Percentiles rank a stretch among this genome's conserved stretches.
phyloP scores from a whole-genome alignment of 2,113 vertebrate species.

The Tiliqua scincoides region DNA sequence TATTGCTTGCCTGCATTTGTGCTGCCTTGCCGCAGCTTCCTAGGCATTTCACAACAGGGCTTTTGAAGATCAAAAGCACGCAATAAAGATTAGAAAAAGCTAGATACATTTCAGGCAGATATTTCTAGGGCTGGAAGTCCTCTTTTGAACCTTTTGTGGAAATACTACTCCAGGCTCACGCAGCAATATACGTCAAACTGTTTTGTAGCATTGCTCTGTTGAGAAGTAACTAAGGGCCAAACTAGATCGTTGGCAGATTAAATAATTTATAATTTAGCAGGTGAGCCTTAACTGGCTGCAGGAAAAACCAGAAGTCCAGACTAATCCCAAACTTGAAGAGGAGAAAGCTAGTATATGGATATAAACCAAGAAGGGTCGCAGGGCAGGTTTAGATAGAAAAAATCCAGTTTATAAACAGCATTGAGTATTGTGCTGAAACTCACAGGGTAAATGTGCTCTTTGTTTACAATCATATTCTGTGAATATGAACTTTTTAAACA shows the following conservation, averaged over 20 bases:
- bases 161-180: not conserved
- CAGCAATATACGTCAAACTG: constrained; percentile 15
- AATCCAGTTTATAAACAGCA: too few species aligned
- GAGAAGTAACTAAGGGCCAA: not conserved
- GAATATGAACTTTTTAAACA: not conserved
- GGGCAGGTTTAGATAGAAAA: too few species aligned
- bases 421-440: not conserved
- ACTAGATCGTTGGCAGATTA: not conserved
- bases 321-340: too few species aligned
- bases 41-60: constrained; percentile 69
- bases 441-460: not conserved
- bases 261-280: too few species aligned
- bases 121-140: constrained; percentile 30
- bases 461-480: not conserved
- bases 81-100: constrained; percentile 29
- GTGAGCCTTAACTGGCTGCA: too few species aligned
- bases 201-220: not conserved
- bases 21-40: constrained; percentile 59
- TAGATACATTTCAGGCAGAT: constrained; percentile 53
- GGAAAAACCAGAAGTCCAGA: too few species aligned
- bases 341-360: too few species aligned
- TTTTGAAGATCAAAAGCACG: constrained; percentile 45
- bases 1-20: constrained; percentile 67
- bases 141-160: constrained; percentile 37
- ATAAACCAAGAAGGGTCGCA: too few species aligned